Conservation (phyloP, 2,797 vertebrate species). For the Pipistrellus kuhlii region DNA sequence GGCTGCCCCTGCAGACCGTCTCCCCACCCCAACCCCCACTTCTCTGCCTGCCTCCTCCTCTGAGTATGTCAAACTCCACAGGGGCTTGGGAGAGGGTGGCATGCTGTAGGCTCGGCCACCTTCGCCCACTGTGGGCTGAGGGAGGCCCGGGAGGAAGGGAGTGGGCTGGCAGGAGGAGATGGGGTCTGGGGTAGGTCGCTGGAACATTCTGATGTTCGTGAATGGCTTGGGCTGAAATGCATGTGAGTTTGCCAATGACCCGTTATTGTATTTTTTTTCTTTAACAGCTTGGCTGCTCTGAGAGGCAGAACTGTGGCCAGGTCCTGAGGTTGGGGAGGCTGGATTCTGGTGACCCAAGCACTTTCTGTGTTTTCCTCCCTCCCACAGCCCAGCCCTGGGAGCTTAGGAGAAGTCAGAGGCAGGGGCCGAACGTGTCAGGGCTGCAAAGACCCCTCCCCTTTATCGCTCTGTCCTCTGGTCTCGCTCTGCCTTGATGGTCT, state of each 20-base stretch:
- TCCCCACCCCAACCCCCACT: neutral
- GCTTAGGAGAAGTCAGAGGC: neutral
- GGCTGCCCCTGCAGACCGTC: neutral
- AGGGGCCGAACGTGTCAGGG: neutral
- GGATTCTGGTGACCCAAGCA: neutral
- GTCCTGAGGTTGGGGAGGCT: slow-evolving; percentile 35
- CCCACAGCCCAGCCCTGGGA: neutral
- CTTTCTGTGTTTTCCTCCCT: neutral
- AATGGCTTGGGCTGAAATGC: slow-evolving; percentile 26
- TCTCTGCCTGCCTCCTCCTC: neutral
- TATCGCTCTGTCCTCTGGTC: neutral
- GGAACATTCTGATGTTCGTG: slow-evolving; percentile 4
- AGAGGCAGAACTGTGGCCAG: slow-evolving; percentile 21
- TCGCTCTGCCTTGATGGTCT: neutral
- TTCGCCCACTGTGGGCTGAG: neutral
- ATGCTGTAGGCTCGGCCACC: neutral
- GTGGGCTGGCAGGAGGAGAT: neutral
- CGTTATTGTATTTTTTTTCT: slow-evolving; percentile 25
- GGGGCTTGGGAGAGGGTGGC: neutral
- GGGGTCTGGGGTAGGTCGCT: neutral
- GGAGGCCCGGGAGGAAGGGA: neutral
- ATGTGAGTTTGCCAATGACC: slow-evolving; percentile 41
- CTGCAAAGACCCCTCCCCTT: neutral
- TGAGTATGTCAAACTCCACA: neutral
- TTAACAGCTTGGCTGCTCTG: slow-evolving; percentile 34